Conservation (phyloP, 2,888 invertebrate genomes). For the Serripes groenlandicus region DNA sequence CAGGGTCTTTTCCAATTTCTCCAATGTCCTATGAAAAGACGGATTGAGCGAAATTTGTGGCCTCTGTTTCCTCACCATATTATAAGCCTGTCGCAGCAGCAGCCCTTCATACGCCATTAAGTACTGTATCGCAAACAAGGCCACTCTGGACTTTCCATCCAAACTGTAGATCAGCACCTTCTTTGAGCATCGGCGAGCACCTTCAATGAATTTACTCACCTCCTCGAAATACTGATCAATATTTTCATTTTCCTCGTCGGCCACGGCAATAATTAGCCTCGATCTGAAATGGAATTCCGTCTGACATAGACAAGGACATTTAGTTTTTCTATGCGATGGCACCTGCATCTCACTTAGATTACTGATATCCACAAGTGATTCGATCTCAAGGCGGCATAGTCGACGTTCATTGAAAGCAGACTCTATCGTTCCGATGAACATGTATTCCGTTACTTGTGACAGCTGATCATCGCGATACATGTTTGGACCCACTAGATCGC, state of each 20-base stretch:
- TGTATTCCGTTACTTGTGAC: conserved; percentile 78
- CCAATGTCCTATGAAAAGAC: conserved; percentile 73
- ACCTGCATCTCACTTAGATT: conserved; percentile 75
- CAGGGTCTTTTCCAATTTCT: conserved; percentile 72
- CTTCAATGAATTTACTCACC: conserved; percentile 83
- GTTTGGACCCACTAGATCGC: conserved; percentile 48
- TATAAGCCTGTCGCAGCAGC: conserved; percentile 76
- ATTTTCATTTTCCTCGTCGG: conserved; percentile 88
- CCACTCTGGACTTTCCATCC: conserved; percentile 79
- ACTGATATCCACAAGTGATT: conserved; percentile 86
- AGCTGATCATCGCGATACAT: conserved; percentile 71
- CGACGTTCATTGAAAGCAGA: conserved; percentile 86
- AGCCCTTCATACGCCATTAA: conserved; percentile 78
- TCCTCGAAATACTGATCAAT: conserved; percentile 81
- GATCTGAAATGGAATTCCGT: conserved; percentile 79
- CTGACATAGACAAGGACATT: conserved; percentile 81
- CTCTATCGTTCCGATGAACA: conserved; percentile 86
- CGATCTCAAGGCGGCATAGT: conserved; percentile 86
- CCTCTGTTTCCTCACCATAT: conserved; percentile 76
- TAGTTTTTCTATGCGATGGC: conserved; percentile 71
- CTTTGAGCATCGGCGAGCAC: conserved; percentile 76
- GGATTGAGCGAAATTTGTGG: conserved; percentile 77
- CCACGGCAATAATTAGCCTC: conserved; percentile 90
- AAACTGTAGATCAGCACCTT: conserved; percentile 81
- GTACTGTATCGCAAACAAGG: conserved; percentile 81